phyloP scores from a whole-genome alignment of 2,888 invertebrate genomes.

The Meliscaeva auricollis region DNA sequence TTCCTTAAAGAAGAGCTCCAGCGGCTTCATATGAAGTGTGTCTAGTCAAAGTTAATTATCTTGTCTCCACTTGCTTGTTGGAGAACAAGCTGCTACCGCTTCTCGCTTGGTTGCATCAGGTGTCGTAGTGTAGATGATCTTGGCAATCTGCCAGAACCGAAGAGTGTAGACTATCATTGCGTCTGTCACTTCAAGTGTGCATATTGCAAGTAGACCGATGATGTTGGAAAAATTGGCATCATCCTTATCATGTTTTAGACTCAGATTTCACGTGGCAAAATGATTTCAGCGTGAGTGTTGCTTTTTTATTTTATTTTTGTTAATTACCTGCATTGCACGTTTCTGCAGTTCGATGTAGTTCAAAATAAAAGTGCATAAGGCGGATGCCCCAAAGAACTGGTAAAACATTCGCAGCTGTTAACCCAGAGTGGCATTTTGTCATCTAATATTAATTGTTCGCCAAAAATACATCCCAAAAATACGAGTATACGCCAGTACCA shows the following conservation, averaged over 20 bases:
- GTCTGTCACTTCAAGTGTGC: constrained; percentile 7
- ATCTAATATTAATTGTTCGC: constrained; percentile 54
- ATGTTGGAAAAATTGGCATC: constrained; percentile 27
- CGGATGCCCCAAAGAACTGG: neutral
- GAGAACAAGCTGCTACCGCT: constrained; percentile 16
- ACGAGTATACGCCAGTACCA: neutral
- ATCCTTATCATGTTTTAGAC: constrained; percentile 30
- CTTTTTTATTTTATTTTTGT: neutral
- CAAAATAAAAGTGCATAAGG: neutral
- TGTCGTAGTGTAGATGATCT: constrained; percentile 47
- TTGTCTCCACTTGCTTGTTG: constrained; percentile 35
- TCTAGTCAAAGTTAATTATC: constrained; percentile 69
- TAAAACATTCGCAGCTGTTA: constrained; percentile 52
- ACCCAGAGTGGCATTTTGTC: constrained; percentile 49
- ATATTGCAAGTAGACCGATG: constrained; percentile 10
- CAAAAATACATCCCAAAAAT: constrained; percentile 28
- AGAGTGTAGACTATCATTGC: constrained; percentile 34
- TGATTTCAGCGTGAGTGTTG: neutral
- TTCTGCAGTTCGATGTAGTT: constrained; percentile 21
- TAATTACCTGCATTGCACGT: constrained; percentile 33
- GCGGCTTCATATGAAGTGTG: constrained; percentile 9
- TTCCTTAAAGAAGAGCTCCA: constrained; percentile 17
- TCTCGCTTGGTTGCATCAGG: constrained; percentile 42
- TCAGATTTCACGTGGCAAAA: constrained; percentile 24
- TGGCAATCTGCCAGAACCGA: constrained; percentile 47